Evolutionary conservation across 2,113 vertebrate genomes (phyloP), one percentile per base, ranked within the genome.

Genomic region (Acanthochromis polyacanthus): DNA sequence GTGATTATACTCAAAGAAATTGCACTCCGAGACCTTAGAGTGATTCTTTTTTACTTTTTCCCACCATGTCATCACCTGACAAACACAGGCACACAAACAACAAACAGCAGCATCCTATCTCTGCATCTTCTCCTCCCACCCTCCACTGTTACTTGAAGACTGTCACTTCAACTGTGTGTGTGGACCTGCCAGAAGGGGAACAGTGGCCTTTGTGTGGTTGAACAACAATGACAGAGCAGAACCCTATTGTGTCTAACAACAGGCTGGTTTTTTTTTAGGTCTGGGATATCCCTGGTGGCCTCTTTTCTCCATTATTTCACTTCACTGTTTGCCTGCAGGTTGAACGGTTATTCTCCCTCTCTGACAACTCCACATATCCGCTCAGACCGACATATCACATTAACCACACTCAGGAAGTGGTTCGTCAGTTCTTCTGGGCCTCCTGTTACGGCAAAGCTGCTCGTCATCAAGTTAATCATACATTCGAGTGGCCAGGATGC

Each of bases 391-490:
- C 30, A 30, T 30, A 30, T 40, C 12, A 43, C 15, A 43, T 43
- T 14, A 61, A 61, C 16, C 5, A 15, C 43, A 22, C 75, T 52
- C 65, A 84, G 78, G 80, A 78, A 69, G 67, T 66, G 36, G 12
- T 30, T 48, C 36, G 57, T 66, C 20, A 15, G 8, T 22, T 57
- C 11, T 38, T 51, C 46, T 8, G 11, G 9, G 25, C 23, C 9
- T 5, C 20, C 8, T 43, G 5, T 0, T 4, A 4, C 4, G 51
- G 51, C 48, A 43, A 78, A 75, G 72, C 72, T 87, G 84, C 10
- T 53, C 17, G 6, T 61, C 68, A 19, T 80, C 78, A 83, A 67
- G 86, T 89, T 89, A 93, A 91, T 91, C 77, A 93, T 89, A 75
- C 15, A 79, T 64, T 25, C 1, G 0, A 17, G 22, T n/a, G 22